These are phyloP conservation scores for Rhyacophila evoluta DNA, from an alignment of 2,888 invertebrate species.

Conservation along the genomic window DNA sequence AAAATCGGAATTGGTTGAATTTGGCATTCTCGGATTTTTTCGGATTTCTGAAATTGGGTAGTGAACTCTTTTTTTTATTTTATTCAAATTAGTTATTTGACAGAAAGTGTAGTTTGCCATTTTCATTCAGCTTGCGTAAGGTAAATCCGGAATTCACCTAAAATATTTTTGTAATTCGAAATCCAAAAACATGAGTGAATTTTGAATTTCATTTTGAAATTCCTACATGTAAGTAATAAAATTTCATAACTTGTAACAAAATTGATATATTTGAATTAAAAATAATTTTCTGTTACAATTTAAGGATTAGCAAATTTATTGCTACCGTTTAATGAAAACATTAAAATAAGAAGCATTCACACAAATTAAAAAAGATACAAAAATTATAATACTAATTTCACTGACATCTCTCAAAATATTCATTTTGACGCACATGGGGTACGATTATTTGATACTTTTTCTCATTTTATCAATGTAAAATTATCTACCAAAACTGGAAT, in stretches of 20 bases:
- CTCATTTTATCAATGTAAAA: too few relatives aligned
- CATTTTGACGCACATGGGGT: neutral
- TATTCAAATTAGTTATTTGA: too few relatives aligned
- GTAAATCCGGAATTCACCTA: too few relatives aligned
- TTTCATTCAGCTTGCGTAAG: too few relatives aligned
- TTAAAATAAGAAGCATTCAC: neutral
- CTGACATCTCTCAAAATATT: neutral
- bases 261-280: conserved; percentile 15
- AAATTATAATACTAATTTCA: neutral
- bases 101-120: too few relatives aligned
- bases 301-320: neutral
- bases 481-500: neutral
- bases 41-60: too few relatives aligned
- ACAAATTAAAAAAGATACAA: conserved; percentile 1
- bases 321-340: neutral
- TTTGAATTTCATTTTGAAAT: too few relatives aligned
- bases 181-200: too few relatives aligned
- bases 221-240: neutral
- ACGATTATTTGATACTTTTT: neutral
- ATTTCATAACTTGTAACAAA: neutral
- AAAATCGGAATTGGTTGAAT: too few relatives aligned
- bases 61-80: too few relatives aligned
- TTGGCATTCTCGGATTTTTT: too few relatives aligned
- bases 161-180: too few relatives aligned
- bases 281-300: neutral